Evolutionary conservation across 2,888 invertebrate species (phyloP), one percentile per base, ranked within the genome.

Genomic region (Campopleginae sp.): DNA sequence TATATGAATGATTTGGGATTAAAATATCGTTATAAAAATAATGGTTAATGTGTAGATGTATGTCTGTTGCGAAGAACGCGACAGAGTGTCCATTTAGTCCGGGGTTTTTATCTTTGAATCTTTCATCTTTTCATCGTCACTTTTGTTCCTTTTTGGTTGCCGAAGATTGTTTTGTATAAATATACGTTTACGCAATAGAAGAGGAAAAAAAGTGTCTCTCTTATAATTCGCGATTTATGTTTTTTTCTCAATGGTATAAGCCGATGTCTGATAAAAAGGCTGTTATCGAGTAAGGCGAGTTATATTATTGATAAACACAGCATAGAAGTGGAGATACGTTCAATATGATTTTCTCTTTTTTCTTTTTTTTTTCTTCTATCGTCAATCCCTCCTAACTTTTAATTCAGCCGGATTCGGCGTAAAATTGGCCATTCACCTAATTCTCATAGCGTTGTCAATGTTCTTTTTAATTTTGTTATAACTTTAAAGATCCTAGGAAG

Each of bases 401-500:
- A 77, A 83, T 86, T 79, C 48, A 72, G 72, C 79, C 85, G 48
- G 23, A 61, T 77, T 54, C 38, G 75, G 68, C 81, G 51, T 84
- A 68, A 87, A 89, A 88, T 88, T 88, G 88, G 87, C 88, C 87
- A 84, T 89, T 85, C 75, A 82, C 84, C 88, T 88, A 88, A 88
- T 87, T 86, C 87, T 88, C 88, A 86, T 89, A 88, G 89, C 89
- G 85, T 88, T 89, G 88, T 88, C 83, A 87, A 84, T 61, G 58
- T 46, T 75, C 19, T 46, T 68, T 68, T 68, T n/a, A 46, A 42
- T 71, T 71, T 51, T 54, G 58, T 71, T 85, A 86, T 87, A 82
- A 87, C 84, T 86, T 58, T 79, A 89, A 88, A 89, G 88, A 90
- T 89, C 91, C 93, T 93, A 93, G 93, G 93, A 93, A 93, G 93